phyloP scores from a whole-genome alignment of 2,888 invertebrate genomes.

The Hemistola chrysoprasaria region DNA sequence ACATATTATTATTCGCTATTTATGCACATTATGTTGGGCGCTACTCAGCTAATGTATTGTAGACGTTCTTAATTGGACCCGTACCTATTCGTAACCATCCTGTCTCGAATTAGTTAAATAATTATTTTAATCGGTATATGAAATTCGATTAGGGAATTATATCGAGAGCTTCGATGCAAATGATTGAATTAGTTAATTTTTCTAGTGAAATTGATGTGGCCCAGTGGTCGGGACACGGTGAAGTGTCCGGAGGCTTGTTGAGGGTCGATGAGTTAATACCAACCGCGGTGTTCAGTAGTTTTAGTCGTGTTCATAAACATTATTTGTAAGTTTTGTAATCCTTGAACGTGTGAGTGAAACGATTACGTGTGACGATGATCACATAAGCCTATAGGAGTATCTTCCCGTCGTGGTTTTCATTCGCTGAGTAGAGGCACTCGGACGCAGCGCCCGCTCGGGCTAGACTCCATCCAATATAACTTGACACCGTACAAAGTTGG shows the following conservation, averaged over 20 bases:
- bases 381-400: background rate
- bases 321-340: slow-evolving; percentile 4
- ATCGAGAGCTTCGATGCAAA: slow-evolving; percentile 13
- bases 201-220: slow-evolving; percentile 18
- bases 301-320: slow-evolving; percentile 17
- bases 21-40: slow-evolving; percentile 16
- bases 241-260: slow-evolving; percentile 6
- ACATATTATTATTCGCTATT: slow-evolving; percentile 6
- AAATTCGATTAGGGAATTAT: slow-evolving; percentile 11
- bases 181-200: slow-evolving; percentile 19
- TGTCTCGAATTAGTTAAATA: slow-evolving; percentile 19
- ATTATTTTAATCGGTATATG: slow-evolving; percentile 10
- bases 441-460: background rate
- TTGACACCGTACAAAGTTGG: too few species aligned
- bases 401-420: slow-evolving; percentile 47
- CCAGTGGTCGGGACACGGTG: slow-evolving; percentile 12
- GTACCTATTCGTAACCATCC: slow-evolving; percentile 9
- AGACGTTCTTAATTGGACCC: slow-evolving; percentile 1
- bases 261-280: slow-evolving; percentile 18
- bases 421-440: slow-evolving; percentile 13
- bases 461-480: too few species aligned
- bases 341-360: background rate
- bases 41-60: slow-evolving; percentile 22
- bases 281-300: slow-evolving; percentile 22
- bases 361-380: background rate